A percentile compares a stretch with the other conserved stretches of the same genome.
Evolutionary conservation across 1,140 invertebrate genomes (phyloP).

Genomic region (Steinernema khuongi): DNA sequence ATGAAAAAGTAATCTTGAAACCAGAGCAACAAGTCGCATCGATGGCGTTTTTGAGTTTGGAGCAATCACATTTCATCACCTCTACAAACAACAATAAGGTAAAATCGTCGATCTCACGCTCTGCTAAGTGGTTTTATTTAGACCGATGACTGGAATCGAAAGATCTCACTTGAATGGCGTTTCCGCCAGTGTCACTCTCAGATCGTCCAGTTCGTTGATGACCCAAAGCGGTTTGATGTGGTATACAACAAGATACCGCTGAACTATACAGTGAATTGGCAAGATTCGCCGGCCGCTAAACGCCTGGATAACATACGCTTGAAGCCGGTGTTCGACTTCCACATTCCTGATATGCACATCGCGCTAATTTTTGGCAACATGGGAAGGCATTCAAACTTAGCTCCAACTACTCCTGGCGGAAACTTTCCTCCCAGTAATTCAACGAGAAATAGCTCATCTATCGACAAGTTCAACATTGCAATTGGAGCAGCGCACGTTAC

Average conservation of each 20-base stretch:
- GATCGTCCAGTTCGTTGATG: constrained; percentile 20
- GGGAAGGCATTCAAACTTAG: background rate
- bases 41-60: constrained; percentile 27
- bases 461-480: constrained; percentile 22
- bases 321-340: constrained; percentile 37
- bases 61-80: constrained; percentile 37
- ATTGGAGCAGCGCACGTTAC: constrained; percentile 29
- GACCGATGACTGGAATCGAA: background rate
- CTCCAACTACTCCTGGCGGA: background rate
- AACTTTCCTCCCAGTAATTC: background rate
- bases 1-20: background rate
- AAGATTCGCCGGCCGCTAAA: constrained; percentile 17
- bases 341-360: constrained; percentile 32
- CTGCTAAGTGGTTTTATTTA: background rate
- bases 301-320: constrained; percentile 18
- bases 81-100: constrained; percentile 33
- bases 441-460: background rate
- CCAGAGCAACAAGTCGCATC: background rate
- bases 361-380: background rate
- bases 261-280: constrained; percentile 39
- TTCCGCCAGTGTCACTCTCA: constrained; percentile 16
- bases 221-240: constrained; percentile 6
- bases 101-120: constrained; percentile 5
- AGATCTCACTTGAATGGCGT: constrained; percentile 2
- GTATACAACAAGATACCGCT: constrained; percentile 44